Evolutionary conservation across 2,113 vertebrate species (phyloP), one percentile per base, ranked within the genome.

Genomic region (Corythornis madagascariensis): DNA sequence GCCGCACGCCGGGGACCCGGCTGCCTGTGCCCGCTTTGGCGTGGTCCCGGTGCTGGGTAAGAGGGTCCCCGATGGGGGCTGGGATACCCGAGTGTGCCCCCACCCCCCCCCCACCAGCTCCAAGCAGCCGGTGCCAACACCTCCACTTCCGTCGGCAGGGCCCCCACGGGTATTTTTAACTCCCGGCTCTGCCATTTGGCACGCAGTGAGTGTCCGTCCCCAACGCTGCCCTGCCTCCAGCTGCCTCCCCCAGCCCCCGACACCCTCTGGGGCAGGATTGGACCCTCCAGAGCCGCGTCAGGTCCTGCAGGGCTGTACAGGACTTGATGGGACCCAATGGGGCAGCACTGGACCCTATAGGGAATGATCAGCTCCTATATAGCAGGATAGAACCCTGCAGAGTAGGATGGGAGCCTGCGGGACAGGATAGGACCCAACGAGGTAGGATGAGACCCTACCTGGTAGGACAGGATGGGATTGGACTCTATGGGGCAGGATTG

Each of bases 111-210:
- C 60, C 48, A 75, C 88, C 15, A 2, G 28, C 19, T 61, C 38
- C 1, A 18, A 87, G 73, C 89, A 94, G 83, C 92, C 93, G 90
- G 57, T 85, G 70, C n/a, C 73, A n/a, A 88, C 95, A 88, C 95
- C 95, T 94, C 95, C 95, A 83, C 95, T 95, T 95, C 96, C 92
- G 70, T 84, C 72, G 22, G 42, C 92, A 60, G 65, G 76, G 90
- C 79, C 56, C 74, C 56, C 79, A 2, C 0, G 85, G 90, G 64
- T 93, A 95, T 96, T 96, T 96, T 95, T 94, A 95, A 52, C 90
- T 31, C 15, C 53, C 2, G 16, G 88, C 85, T 64, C 60, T 57
- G 67, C 26, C 7, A 6, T 42, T 67, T 84, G 90, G 94, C 92
- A 93, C 6, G 61, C 33, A 1, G 29, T 5, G 24, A 33, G 88